Evolutionary conservation across 2,888 invertebrate species (phyloP).

Genomic region (Xanthorhoe spadicearia): DNA sequence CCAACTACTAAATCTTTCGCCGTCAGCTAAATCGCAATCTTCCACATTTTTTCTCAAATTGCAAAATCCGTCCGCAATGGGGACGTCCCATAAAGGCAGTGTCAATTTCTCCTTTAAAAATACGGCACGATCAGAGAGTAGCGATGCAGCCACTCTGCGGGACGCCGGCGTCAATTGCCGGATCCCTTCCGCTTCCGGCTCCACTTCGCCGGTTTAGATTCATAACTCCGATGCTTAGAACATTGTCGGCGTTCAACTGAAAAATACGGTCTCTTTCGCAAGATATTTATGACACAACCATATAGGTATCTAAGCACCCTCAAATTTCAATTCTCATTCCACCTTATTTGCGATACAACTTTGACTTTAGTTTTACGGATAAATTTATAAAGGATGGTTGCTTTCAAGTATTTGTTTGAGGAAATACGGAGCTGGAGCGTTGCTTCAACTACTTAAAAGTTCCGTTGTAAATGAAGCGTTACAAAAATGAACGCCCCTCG

Average conservation of each 20-base stretch:
- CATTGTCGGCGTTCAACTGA: constrained; percentile 64
- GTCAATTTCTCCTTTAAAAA: constrained; percentile 58
- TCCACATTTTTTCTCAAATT: constrained; percentile 38
- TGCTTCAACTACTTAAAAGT: constrained; percentile 73
- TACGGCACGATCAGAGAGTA: constrained; percentile 56
- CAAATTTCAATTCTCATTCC: constrained; percentile 35
- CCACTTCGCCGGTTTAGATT: constrained; percentile 67
- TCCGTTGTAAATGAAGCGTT: constrained; percentile 76
- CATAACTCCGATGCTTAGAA: constrained; percentile 69
- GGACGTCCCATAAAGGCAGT: constrained; percentile 52
- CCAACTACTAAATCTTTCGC: constrained; percentile 32
- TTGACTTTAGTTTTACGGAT: constrained; percentile 52
- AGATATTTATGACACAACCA: constrained; percentile 57
- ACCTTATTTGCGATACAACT: constrained; percentile 49
- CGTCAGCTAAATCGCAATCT: constrained; percentile 30
- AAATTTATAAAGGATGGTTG: constrained; percentile 50
- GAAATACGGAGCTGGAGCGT: constrained; percentile 62
- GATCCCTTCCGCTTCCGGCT: constrained; percentile 79
- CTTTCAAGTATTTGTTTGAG: constrained; percentile 65
- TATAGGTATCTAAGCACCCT: constrained; percentile 36
- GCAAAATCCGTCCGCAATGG: constrained; percentile 35
- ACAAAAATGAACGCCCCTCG: constrained; percentile 68
- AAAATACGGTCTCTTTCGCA: constrained; percentile 62
- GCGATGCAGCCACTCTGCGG: constrained; percentile 62
- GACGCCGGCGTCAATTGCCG: constrained; percentile 75